phyloP scores from a whole-genome alignment of 2,888 invertebrate genomes.

The Catocala fraxini region DNA sequence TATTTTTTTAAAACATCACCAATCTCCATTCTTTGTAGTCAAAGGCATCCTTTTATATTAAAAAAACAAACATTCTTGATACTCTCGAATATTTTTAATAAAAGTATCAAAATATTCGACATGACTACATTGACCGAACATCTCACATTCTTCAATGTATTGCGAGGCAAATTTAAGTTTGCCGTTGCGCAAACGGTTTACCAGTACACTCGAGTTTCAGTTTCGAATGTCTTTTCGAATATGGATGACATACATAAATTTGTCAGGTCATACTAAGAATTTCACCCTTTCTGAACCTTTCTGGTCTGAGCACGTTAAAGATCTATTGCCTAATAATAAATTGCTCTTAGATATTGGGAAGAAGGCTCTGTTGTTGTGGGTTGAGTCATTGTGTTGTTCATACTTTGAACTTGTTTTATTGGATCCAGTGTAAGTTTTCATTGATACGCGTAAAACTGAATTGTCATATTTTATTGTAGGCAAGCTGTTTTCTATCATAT shows the following conservation, averaged over 20 bases:
- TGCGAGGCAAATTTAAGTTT: constrained; percentile 51
- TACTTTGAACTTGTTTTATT: constrained; percentile 22
- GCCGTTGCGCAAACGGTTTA: constrained; percentile 31
- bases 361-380: constrained; percentile 39
- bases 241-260: constrained; percentile 49
- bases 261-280: constrained; percentile 47
- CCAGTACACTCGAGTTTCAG: constrained; percentile 26
- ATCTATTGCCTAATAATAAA: constrained; percentile 56
- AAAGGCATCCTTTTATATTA: too few species aligned
- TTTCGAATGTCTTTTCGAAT: constrained; percentile 30
- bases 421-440: constrained; percentile 3
- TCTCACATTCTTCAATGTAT: constrained; percentile 56
- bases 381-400: constrained; percentile 46
- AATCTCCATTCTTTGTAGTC: too few species aligned
- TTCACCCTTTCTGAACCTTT: constrained; percentile 57
- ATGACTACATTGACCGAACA: constrained; percentile 10
- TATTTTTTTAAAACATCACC: too few species aligned
- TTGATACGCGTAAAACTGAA: too few species aligned
- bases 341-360: constrained; percentile 52
- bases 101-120: too few species aligned
- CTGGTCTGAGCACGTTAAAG: constrained; percentile 39
- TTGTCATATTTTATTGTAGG: too few species aligned
- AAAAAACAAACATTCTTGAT: too few species aligned
- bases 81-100: too few species aligned
- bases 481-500: too few species aligned